Conservation (phyloP, 2,113 vertebrate genomes). For the Anser cygnoides region DNA sequence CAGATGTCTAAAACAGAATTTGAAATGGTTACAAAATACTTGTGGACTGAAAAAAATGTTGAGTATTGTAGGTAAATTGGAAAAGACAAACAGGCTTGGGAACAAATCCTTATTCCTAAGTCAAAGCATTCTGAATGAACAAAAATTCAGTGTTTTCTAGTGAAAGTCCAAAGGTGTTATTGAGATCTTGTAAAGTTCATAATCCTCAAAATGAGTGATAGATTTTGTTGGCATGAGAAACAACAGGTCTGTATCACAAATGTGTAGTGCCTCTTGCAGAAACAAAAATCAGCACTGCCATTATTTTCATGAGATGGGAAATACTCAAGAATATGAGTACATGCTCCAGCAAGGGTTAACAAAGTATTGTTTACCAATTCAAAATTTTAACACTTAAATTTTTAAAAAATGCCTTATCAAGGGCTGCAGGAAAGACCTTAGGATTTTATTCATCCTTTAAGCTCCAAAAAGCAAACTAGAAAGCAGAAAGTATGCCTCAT, state of each 20-base stretch:
- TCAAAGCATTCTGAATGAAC: not conserved
- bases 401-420: not conserved
- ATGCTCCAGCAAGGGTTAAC: not conserved
- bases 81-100: not conserved
- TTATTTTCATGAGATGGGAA: not conserved
- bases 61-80: not conserved
- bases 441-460: not conserved
- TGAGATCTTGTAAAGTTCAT: not conserved
- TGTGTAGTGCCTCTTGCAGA: not conserved
- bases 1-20: not conserved
- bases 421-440: not conserved
- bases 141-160: not conserved
- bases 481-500: not conserved
- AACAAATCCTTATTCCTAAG: not conserved
- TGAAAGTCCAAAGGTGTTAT: not conserved
- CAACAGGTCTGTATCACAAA: not conserved
- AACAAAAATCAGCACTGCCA: not conserved
- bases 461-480: not conserved
- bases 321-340: rapidly evolving
- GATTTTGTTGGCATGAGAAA: not conserved
- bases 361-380: rapidly evolving
- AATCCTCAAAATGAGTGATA: not conserved
- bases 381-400: not conserved
- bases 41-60: not conserved
- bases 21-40: rapidly evolving